Evolutionary conservation across 2,113 vertebrate genomes (phyloP), one percentile per base, ranked within the genome.

Genomic region (Haplochromis vanheusdeni): DNA sequence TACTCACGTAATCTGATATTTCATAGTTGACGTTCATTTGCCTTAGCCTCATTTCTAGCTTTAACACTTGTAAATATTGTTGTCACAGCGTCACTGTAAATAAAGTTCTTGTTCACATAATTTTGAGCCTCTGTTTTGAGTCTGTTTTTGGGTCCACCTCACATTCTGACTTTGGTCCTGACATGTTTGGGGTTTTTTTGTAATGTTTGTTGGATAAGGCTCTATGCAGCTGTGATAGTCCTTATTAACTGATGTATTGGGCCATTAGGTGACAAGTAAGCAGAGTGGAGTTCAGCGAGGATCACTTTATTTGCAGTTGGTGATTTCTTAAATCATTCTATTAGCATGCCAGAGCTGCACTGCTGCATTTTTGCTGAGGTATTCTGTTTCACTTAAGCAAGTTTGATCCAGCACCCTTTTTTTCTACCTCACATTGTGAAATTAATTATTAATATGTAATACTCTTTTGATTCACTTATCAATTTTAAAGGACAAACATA

Each of bases 401-500:
- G 90, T 95, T 94, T 94, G 92, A 96, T 93, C 91, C 87, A 55
- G 60, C 55, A 54, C 87, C 85, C 85, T 87, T 91, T 89, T 86
- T 89, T 89, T 68, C 21, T 51, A 81, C 75, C 79, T 91, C 89
- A 92, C 92, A 92, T 91, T 91, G 91, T 90, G 89, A 93, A 93
- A 95, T 96, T 89, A 95, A 96, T 96, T 91, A 93, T 93, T 89
- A 93, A 96, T 94, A 92, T 92, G 88, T 81, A 86, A 91, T 94
- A 94, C 94, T 94, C 79, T 42, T 95, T 89, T 91, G 94, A 95
- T 95, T 93, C 92, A 93, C 93, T 93, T 93, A 94, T 95, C 91
- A 94, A 94, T 95, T 93, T 94, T 92, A 95, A 94, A 94, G 86
- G 81, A 88, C 92, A 93, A 95, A 95, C 94, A 94, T 92, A 91